Conservation (phyloP, 2,888 invertebrate genomes). For the Oligia strigilis region DNA sequence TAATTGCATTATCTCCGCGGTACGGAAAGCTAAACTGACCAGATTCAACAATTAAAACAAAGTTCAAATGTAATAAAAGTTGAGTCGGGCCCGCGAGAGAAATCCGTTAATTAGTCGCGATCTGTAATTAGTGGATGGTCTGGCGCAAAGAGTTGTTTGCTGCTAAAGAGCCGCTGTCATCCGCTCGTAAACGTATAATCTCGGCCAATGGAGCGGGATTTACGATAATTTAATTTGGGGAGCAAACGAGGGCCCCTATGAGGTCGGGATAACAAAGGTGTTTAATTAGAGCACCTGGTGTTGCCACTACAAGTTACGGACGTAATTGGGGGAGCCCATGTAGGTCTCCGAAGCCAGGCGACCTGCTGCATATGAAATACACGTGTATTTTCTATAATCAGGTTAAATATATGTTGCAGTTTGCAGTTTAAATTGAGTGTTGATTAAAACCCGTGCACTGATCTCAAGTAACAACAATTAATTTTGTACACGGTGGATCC, state of each 20-base stretch:
- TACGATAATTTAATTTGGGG: slow-evolving; percentile 76
- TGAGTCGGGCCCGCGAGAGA: slow-evolving; percentile 43
- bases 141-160: slow-evolving; percentile 63
- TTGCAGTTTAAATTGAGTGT: not conserved
- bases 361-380: slow-evolving; percentile 32
- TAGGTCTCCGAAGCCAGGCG: slow-evolving; percentile 5
- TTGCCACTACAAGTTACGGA: slow-evolving; percentile 64
- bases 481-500: not conserved
- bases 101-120: slow-evolving; percentile 66
- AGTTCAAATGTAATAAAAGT: slow-evolving; percentile 65
- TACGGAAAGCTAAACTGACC: slow-evolving; percentile 40
- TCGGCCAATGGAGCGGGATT: slow-evolving; percentile 70
- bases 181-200: slow-evolving; percentile 68
- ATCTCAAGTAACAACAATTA: not conserved
- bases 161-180: slow-evolving; percentile 67
- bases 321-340: slow-evolving; percentile 59
- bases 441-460: not conserved
- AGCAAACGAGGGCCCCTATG: slow-evolving; percentile 60
- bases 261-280: slow-evolving; percentile 71
- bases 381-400: slow-evolving; percentile 18
- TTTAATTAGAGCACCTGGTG: slow-evolving; percentile 72
- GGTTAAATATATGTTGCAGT: not conserved
- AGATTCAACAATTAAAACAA: slow-evolving; percentile 61
- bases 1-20: slow-evolving; percentile 58
- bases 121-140: slow-evolving; percentile 67